Conservation (phyloP, 2,797 vertebrate genomes). For the Phrynocephalus guinanensis region DNA sequence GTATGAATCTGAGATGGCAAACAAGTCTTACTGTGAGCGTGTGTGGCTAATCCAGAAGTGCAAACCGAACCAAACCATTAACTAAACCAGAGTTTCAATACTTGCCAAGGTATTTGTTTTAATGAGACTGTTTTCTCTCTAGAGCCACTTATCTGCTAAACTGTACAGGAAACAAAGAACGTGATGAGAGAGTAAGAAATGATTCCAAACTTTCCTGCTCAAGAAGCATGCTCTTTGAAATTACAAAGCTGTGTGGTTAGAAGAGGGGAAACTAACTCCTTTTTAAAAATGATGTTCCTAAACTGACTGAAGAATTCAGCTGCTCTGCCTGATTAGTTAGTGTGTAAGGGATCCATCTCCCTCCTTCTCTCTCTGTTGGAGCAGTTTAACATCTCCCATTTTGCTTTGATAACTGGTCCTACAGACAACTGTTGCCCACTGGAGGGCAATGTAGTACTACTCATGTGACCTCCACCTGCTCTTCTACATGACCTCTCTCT, state of each 20-base stretch:
- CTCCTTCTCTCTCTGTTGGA: not conserved
- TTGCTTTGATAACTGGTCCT: not conserved
- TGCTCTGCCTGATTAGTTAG: slow-evolving; percentile 27
- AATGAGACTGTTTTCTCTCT: slow-evolving; percentile 58
- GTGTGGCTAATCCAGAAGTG: not conserved
- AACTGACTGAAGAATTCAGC: slow-evolving; percentile 45
- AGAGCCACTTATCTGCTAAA: slow-evolving; percentile 52
- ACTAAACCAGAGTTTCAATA: not conserved
- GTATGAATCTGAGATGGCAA: not conserved
- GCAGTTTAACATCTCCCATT: slow-evolving; percentile 4
- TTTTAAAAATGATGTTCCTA: slow-evolving; percentile 34
- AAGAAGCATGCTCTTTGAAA: slow-evolving; percentile 51
- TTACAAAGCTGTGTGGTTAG: slow-evolving; percentile 35
- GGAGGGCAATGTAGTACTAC: slow-evolving; percentile 79
- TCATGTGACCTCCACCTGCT: slow-evolving; percentile 15
- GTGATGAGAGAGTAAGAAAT: slow-evolving; percentile 61
- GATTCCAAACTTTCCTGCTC: slow-evolving; percentile 53
- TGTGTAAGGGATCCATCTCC: slow-evolving; percentile 10
- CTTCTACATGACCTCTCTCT: slow-evolving; percentile 32
- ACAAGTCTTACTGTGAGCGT: not conserved
- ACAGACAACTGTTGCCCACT: slow-evolving; percentile 66
- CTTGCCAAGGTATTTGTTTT: not conserved
- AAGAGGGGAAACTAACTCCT: slow-evolving; percentile 22
- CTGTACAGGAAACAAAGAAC: slow-evolving; percentile 64
- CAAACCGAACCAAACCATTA: not conserved